Conservation (phyloP, 2,888 invertebrate genomes). For the Taenaris catops region DNA sequence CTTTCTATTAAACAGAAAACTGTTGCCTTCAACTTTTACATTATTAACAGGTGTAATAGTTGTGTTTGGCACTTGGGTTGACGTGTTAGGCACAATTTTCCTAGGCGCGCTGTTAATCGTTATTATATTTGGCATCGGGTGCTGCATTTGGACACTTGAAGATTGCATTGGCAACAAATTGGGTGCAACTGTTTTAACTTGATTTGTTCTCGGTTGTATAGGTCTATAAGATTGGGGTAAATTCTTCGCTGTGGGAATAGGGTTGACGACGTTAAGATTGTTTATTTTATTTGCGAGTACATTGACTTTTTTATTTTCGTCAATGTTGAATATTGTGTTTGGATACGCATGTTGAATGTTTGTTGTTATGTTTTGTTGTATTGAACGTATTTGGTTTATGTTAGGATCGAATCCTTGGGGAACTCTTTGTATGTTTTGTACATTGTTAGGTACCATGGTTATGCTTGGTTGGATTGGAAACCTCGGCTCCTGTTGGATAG, state of each 20-base stretch:
- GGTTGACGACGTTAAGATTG: slow-evolving; percentile 12
- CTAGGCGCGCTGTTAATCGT: slow-evolving; percentile 19
- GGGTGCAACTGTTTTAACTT: slow-evolving; percentile 23
- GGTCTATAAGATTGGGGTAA: slow-evolving; percentile 31
- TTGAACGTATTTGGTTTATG: slow-evolving; percentile 21
- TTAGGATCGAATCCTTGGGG: slow-evolving; percentile 18
- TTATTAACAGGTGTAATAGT: slow-evolving; percentile 15
- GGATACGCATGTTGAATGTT: slow-evolving; percentile 18
- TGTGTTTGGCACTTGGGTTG: slow-evolving; percentile 12
- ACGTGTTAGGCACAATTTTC: slow-evolving; percentile 16
- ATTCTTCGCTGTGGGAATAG: slow-evolving; percentile 10
- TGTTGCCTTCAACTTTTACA: slow-evolving; percentile 25
- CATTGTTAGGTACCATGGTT: slow-evolving; percentile 32
- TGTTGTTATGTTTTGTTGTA: slow-evolving; percentile 16
- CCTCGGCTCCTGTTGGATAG: slow-evolving; percentile 18
- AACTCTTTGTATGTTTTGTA: slow-evolving; percentile 27
- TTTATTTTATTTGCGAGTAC: slow-evolving; percentile 12
- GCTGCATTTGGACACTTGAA: slow-evolving; percentile 9
- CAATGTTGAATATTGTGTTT: slow-evolving; percentile 12
- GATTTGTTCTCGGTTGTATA: slow-evolving; percentile 48
- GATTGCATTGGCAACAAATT: slow-evolving; percentile 18
- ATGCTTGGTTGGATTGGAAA: slow-evolving; percentile 31
- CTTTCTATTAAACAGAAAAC: slow-evolving; percentile 38
- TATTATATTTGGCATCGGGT: slow-evolving; percentile 18
- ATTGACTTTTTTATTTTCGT: slow-evolving; percentile 13